These are phyloP conservation scores for Argyresthia goedartella DNA, from an alignment of 2,888 invertebrate species.

Conservation along the genomic window DNA sequence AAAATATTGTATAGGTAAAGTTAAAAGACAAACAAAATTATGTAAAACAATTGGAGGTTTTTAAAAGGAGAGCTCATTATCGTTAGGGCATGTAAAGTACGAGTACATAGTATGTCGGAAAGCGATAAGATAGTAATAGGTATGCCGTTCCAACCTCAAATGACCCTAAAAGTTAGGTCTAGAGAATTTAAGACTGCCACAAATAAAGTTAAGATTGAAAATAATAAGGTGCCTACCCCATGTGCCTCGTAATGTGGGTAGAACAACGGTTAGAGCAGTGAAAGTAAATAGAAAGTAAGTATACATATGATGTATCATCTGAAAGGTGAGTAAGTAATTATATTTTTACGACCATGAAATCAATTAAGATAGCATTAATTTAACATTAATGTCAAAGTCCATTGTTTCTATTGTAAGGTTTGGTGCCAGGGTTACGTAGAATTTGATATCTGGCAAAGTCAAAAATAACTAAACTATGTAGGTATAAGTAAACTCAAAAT, in stretches of 20 bases:
- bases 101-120: constrained; percentile 27
- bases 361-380: too few relatives aligned
- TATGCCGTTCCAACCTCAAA: neutral
- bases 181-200: constrained; percentile 1
- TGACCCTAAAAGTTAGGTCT: neutral
- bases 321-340: constrained; percentile 5
- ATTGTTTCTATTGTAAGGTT: too few relatives aligned
- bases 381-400: too few relatives aligned
- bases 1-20: constrained; percentile 15
- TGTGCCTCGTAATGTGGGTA: constrained; percentile 18
- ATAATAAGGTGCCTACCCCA: constrained; percentile 9
- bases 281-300: constrained; percentile 42
- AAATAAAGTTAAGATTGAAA: constrained; percentile 1
- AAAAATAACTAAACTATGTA: too few relatives aligned
- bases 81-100: constrained; percentile 23
- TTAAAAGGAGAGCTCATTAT: constrained; percentile 20
- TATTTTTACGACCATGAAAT: too few relatives aligned
- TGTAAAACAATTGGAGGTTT: neutral
- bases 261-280: constrained; percentile 29
- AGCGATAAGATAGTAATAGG: constrained; percentile 27
- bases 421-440: too few relatives aligned
- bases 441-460: too few relatives aligned
- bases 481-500: too few relatives aligned
- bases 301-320: constrained; percentile 6
- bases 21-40: neutral